These are phyloP conservation scores for Peromyscus polionotus DNA, from an alignment of 2,113 vertebrate species.

Conservation along the genomic window DNA sequence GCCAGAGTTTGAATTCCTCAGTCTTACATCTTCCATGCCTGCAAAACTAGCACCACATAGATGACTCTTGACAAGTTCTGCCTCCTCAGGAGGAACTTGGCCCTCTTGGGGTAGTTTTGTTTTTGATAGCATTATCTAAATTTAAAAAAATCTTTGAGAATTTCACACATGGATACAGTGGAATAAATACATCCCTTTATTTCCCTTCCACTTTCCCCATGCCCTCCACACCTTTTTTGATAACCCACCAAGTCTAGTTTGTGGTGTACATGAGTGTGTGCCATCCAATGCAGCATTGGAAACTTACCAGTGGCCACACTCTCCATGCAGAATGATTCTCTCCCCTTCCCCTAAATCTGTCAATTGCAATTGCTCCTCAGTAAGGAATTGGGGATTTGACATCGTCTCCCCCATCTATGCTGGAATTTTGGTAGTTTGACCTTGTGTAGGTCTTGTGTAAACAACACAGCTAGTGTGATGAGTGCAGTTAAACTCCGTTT, in stretches of 20 bases:
- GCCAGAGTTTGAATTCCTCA: not conserved
- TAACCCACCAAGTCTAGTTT: not conserved
- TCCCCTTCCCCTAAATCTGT: too few relatives aligned
- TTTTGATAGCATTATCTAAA: not conserved
- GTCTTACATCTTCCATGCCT: not conserved
- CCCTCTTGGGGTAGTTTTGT: not conserved
- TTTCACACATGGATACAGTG: not conserved
- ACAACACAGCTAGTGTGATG: not conserved
- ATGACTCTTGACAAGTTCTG: not conserved
- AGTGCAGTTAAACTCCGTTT: not conserved
- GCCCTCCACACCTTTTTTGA: not conserved
- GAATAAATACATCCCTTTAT: not conserved
- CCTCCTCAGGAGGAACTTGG: not conserved
- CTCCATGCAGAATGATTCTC: not conserved
- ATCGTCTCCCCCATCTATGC: not conserved
- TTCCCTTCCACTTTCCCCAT: not conserved
- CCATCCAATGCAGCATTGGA: not conserved
- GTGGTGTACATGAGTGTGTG: not conserved
- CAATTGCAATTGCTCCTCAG: not conserved
- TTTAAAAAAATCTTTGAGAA: not conserved
- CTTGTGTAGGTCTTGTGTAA: not conserved
- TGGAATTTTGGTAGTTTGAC: not conserved
- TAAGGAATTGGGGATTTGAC: not conserved
- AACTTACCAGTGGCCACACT: not conserved
- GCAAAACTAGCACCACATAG: not conserved